Evolutionary conservation across 2,888 invertebrate species (phyloP), one percentile per base, ranked within the genome.

Genomic region (Ceraclea dissimilis): DNA sequence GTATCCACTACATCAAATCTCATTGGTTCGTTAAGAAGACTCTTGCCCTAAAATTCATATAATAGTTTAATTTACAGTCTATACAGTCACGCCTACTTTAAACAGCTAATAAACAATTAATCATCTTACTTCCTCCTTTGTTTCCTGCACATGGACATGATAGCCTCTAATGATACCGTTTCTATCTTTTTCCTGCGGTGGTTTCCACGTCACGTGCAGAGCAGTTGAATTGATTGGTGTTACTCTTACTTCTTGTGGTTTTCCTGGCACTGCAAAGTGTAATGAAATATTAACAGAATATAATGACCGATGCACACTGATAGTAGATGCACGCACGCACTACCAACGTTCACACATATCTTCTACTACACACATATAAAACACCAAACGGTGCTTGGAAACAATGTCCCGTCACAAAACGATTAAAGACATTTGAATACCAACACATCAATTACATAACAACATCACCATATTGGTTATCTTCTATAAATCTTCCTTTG

Each of bases 141-240:
- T 82, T 79, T 94, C 93, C 71, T 94, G 93, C 1, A 93, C 89
- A 70, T 95, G 93, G 56, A 99, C 91, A 71, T 97, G 96, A 75
- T 97, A 99, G 21, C 97, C 97, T 59, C 95, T 83, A 64, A 99
- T 95, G 63, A 96, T 88, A 49, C 97, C 97, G 70, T 97, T 94
- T 62, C 91, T 86, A 66, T 96, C 94, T 67, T 91, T 90, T 64
- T 89, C 87, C 59, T 83, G 81, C 0, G 98, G 99, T 6, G 93
- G 90, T 68, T 92, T 89, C 99, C 99, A 99, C 60, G 86, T 84
- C 52, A 98, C 93, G 71, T 88, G 88, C 64, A 98, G 87, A 34
- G 95, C 86, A n/a, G 97, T 96, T 1, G 98, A 97, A 79, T 97
- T 98, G 69, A 97, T 80, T 19, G 92, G 83, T 60, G 82, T 84